These are phyloP conservation scores for Emmelina monodactyla DNA, from an alignment of 2,888 invertebrate species.

Conservation along the genomic window DNA sequence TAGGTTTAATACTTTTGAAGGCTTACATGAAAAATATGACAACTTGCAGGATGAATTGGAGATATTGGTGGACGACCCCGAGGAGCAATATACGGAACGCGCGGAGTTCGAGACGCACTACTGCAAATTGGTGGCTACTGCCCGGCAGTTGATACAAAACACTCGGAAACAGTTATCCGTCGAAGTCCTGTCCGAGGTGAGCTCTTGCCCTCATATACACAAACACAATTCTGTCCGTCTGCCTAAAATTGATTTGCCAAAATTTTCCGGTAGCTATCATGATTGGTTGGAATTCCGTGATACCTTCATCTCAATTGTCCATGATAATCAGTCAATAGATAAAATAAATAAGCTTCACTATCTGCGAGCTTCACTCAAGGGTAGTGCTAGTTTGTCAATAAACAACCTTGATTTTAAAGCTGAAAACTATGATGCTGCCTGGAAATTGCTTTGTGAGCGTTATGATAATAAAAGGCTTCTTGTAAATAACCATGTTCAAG, in stretches of 20 bases:
- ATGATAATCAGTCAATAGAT: slow-evolving; percentile 8
- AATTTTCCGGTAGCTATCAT: slow-evolving; percentile 12
- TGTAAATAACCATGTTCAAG: slow-evolving; percentile 16
- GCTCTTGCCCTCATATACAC: slow-evolving; percentile 4
- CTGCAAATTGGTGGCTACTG: slow-evolving; percentile 7
- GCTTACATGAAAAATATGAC: slow-evolving; percentile 8
- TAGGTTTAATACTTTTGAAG: background rate
- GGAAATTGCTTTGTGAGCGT: slow-evolving; percentile 12
- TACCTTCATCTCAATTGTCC: slow-evolving; percentile 10
- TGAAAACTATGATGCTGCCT: slow-evolving; percentile 10
- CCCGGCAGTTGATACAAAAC: slow-evolving; percentile 4
- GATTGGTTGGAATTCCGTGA: slow-evolving; percentile 13
- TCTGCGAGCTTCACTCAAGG: slow-evolving; percentile 11
- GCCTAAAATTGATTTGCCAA: slow-evolving; percentile 14
- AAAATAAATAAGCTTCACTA: slow-evolving; percentile 13
- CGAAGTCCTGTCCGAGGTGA: background rate
- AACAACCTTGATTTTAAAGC: slow-evolving; percentile 11
- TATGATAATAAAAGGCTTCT: slow-evolving; percentile 13
- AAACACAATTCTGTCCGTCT: slow-evolving; percentile 3
- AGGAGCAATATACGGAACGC: slow-evolving; percentile 9
- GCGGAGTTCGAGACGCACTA: slow-evolving; percentile 8
- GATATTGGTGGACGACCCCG: slow-evolving; percentile 7
- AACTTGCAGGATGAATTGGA: slow-evolving; percentile 12
- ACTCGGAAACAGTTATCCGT: slow-evolving; percentile 1
- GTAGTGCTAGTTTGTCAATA: slow-evolving; percentile 12